phyloP scores from a whole-genome alignment of 2,113 vertebrate species.

The Pygoscelis adeliae region DNA sequence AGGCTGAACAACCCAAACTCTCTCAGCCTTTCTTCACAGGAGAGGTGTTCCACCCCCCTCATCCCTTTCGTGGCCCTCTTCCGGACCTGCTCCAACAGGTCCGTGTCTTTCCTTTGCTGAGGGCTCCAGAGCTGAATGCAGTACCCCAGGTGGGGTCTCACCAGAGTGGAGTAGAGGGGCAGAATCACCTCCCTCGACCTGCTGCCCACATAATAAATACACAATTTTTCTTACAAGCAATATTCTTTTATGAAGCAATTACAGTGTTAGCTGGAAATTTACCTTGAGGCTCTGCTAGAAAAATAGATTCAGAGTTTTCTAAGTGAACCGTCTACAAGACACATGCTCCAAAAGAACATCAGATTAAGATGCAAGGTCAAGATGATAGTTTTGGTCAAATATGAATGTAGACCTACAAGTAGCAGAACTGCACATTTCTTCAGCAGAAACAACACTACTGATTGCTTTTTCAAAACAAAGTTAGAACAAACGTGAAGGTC shows the following conservation, averaged over 20 bases:
- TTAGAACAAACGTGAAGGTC: background rate
- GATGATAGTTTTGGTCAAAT: background rate
- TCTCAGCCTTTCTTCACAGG: background rate
- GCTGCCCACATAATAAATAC: background rate
- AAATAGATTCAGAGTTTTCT: background rate
- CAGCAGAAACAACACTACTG: background rate
- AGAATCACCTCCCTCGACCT: background rate
- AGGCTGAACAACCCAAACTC: background rate
- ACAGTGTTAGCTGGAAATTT: background rate
- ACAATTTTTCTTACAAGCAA: background rate
- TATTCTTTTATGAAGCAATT: background rate
- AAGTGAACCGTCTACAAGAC: background rate
- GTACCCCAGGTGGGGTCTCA: background rate
- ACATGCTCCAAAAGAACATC: background rate
- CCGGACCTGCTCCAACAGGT: background rate
- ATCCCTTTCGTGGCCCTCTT: background rate
- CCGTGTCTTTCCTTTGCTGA: background rate
- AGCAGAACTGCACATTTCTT: background rate
- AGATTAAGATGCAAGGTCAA: background rate
- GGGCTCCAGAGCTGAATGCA: rapidly evolving
- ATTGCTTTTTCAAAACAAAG: background rate
- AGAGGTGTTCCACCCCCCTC: background rate
- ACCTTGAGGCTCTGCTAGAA: background rate
- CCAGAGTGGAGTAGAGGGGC: background rate
- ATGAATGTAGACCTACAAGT: background rate